phyloP scores from a whole-genome alignment of 1,140 invertebrate genomes.

The Drosophila dunni region DNA sequence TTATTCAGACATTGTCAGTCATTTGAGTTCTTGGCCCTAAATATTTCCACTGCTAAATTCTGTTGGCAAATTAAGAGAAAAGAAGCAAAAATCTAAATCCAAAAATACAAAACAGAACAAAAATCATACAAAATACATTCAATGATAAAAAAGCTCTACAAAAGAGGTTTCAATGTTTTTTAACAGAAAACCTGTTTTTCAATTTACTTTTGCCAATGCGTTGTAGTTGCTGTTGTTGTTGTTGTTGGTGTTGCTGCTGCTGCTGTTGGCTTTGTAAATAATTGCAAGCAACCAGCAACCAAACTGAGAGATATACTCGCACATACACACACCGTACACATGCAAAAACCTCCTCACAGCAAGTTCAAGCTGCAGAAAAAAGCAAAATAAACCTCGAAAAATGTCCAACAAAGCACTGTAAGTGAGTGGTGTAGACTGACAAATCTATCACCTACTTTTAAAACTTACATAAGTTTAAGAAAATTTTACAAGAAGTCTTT shows the following conservation, averaged over 20 bases:
- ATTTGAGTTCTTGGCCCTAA: slow-evolving; percentile 16
- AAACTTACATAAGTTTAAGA: neutral
- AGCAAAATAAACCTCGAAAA: slow-evolving; percentile 12
- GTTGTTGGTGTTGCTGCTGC: slow-evolving; percentile 46
- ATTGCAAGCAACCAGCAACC: slow-evolving; percentile 68
- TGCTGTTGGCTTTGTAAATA: slow-evolving; percentile 74
- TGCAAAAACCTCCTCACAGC: slow-evolving; percentile 38
- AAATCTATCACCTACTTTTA: neutral
- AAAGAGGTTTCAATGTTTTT: slow-evolving; percentile 82
- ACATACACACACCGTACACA: slow-evolving; percentile 35
- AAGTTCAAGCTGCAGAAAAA: slow-evolving; percentile 41
- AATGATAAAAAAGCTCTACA: slow-evolving; percentile 77
- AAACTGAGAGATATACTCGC: slow-evolving; percentile 52
- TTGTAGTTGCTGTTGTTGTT: slow-evolving; percentile 51
- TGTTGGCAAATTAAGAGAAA: slow-evolving; percentile 24
- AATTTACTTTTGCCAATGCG: slow-evolving; percentile 72
- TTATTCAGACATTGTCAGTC: slow-evolving; percentile 17
- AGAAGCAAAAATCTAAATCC: slow-evolving; percentile 17
- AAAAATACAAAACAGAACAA: slow-evolving; percentile 30
- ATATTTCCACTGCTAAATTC: slow-evolving; percentile 39
- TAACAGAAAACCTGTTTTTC: slow-evolving; percentile 73
- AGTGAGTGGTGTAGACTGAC: neutral
- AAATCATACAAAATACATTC: slow-evolving; percentile 44
- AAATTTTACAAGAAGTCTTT: neutral
- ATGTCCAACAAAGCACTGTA: slow-evolving; percentile 11